These are phyloP conservation scores for Apostichopus parvimensis DNA, from an alignment of 35 echinoderm and acorn worm genomes.

Conservation along the genomic window DNA sequence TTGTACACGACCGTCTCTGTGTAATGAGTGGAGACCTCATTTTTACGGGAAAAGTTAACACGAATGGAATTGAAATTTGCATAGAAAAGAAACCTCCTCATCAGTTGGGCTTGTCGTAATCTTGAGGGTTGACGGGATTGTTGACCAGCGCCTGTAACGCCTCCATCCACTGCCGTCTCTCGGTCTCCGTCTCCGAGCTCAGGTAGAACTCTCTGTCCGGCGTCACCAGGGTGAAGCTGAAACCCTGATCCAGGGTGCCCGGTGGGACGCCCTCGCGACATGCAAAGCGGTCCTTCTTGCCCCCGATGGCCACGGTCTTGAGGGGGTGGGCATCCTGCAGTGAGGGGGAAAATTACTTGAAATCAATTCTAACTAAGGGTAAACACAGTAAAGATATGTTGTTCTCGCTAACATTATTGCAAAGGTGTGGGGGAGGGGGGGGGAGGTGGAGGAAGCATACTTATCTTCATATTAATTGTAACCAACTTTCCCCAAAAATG, in stretches of 20 bases:
- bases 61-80: background rate
- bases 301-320: constrained; percentile 54
- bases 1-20: too few relatives aligned
- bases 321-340: constrained; percentile 61
- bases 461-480: too few relatives aligned
- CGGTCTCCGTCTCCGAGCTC: constrained; percentile 74
- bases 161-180: constrained; percentile 82
- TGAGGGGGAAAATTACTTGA: background rate
- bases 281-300: constrained; percentile 56
- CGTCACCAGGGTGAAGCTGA: constrained; percentile 80
- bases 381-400: too few relatives aligned
- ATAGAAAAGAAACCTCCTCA: background rate
- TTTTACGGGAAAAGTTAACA: too few relatives aligned
- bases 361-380: too few relatives aligned
- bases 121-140: constrained; percentile 42
- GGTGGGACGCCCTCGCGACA: constrained; percentile 84
- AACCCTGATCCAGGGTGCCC: constrained; percentile 72
- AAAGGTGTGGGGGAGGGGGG: too few relatives aligned
- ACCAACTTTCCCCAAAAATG: too few relatives aligned
- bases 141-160: constrained; percentile 42
- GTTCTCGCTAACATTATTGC: too few relatives aligned
- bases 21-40: too few relatives aligned
- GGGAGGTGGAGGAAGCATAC: too few relatives aligned
- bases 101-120: constrained; percentile 43
- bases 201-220: constrained; percentile 91